These are phyloP conservation scores for Prionace glauca DNA, from an alignment of 2,797 vertebrate genomes.

Conservation along the genomic window DNA sequence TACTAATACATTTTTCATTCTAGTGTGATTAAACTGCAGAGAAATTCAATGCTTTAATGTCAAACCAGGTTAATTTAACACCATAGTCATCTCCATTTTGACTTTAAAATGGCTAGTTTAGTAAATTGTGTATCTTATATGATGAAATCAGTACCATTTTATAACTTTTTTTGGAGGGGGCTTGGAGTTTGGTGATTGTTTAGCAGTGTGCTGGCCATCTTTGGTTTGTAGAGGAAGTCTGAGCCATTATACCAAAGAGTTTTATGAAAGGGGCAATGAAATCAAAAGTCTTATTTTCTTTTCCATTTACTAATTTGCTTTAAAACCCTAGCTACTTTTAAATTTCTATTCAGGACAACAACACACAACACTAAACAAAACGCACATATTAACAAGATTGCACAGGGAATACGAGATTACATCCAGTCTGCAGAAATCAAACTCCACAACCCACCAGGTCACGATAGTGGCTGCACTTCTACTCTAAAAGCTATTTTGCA, in stretches of 20 bases:
- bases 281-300: conserved; percentile 57
- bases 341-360: conserved; percentile 69
- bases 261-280: conserved; percentile 59
- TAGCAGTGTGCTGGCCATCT: conserved; percentile 74
- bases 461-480: conserved; percentile 79
- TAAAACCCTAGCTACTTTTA: conserved; percentile 44
- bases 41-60: conserved; percentile 48
- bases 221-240: conserved; percentile 68
- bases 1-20: conserved; percentile 47
- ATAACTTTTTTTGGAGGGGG: conserved; percentile 54
- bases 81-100: conserved; percentile 67
- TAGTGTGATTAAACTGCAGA: conserved; percentile 55
- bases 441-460: conserved; percentile 75
- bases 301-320: conserved; percentile 41
- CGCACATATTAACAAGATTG: conserved; percentile 81
- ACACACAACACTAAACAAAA: conserved; percentile 77
- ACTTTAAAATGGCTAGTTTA: conserved; percentile 61
- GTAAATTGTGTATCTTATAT: conserved; percentile 55
- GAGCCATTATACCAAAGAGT: conserved; percentile 54
- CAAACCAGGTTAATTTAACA: conserved; percentile 38
- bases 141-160: conserved; percentile 48
- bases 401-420: conserved; percentile 86
- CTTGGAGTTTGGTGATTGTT: conserved; percentile 67
- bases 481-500: conserved; percentile 82
- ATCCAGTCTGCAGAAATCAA: conserved; percentile 80